Conservation (phyloP, 2,888 invertebrate species). For the Drosophila kanekoi region DNA sequence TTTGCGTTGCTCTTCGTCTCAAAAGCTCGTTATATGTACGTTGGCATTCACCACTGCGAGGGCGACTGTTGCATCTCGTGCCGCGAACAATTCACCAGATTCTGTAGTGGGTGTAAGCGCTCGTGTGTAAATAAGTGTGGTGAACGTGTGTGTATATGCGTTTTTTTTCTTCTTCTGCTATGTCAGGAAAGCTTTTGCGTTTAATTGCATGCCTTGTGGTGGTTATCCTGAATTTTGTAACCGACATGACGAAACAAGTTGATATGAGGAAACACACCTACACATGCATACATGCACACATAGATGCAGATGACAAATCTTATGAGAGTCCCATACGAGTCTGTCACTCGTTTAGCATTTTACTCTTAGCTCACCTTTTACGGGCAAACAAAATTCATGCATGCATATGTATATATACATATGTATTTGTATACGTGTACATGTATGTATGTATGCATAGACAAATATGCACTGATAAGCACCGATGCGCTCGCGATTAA, state of each 20-base stretch:
- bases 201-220: constrained; percentile 28
- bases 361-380: constrained; percentile 1
- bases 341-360: background rate
- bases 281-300: background rate
- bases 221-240: constrained; percentile 26
- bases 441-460: background rate
- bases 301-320: background rate
- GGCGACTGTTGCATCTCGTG: constrained; percentile 66
- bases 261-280: background rate
- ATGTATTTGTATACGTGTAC: background rate
- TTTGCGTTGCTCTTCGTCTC: constrained; percentile 13
- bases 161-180: background rate
- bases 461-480: constrained; percentile 17
- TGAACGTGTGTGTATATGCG: background rate
- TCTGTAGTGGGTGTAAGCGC: constrained; percentile 23
- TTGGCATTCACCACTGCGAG: constrained; percentile 42
- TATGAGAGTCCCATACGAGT: background rate
- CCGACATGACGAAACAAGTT: constrained; percentile 23
- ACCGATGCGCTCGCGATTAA: background rate
- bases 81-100: constrained; percentile 53
- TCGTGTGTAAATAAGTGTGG: background rate
- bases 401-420: background rate
- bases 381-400: background rate
- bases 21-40: constrained; percentile 7
- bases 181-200: constrained; percentile 37